Conservation (phyloP, 2,888 invertebrate genomes). For the Cosmopolites sordidus region DNA sequence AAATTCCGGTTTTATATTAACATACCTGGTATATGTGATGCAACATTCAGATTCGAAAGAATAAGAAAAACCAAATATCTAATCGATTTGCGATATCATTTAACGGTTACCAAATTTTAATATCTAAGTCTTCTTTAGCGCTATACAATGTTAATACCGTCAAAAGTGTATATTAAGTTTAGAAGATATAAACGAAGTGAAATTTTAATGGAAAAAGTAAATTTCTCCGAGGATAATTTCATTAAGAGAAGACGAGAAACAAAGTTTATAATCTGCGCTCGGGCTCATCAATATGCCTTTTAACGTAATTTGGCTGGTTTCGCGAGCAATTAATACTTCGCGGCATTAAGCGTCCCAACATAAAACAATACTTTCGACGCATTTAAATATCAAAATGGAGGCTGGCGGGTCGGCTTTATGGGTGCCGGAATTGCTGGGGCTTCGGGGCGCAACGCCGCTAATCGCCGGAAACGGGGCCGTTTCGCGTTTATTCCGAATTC, state of each 20-base stretch:
- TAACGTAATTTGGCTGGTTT: constrained; percentile 34
- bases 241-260: constrained; percentile 28
- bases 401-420: constrained; percentile 24
- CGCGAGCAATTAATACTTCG: constrained; percentile 38
- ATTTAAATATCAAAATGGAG: constrained; percentile 43
- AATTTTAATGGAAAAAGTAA: constrained; percentile 29
- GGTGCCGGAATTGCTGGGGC: constrained; percentile 9
- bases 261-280: constrained; percentile 34
- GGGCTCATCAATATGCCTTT: constrained; percentile 35
- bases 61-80: too few relatives aligned
- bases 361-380: constrained; percentile 44
- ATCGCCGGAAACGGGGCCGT: constrained; percentile 44
- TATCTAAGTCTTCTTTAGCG: constrained; percentile 15
- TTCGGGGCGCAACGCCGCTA: constrained; percentile 37
- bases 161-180: constrained; percentile 27
- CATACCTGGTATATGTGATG: too few relatives aligned
- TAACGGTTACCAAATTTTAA: constrained; percentile 16
- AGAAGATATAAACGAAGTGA: constrained; percentile 23
- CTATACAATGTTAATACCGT: constrained; percentile 22
- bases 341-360: constrained; percentile 41
- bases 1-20: too few relatives aligned
- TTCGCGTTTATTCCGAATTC: constrained; percentile 43
- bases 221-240: constrained; percentile 28
- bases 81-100: constrained; percentile 1
- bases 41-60: too few relatives aligned